A percentile compares a stretch with the other conserved stretches of the same genome.
phyloP scores from a whole-genome alignment of 2,888 invertebrate species.

The Melolontha melolontha region DNA sequence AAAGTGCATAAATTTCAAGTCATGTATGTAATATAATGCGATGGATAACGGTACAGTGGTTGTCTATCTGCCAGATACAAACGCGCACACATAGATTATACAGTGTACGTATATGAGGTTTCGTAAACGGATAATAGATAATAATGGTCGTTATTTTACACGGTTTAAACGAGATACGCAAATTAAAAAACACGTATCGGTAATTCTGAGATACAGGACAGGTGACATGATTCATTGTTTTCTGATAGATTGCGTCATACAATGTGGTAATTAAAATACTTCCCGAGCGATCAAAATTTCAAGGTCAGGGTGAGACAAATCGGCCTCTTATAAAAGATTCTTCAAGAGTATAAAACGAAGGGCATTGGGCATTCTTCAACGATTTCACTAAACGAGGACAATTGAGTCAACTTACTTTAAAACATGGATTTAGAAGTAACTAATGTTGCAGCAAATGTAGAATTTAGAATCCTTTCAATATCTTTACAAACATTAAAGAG shows the following conservation, averaged over 20 bases:
- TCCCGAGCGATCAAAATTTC: conserved; percentile 47
- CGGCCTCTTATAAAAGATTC: conserved; percentile 15
- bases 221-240: conserved; percentile 46
- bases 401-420: too few species aligned
- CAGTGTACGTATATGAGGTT: not conserved
- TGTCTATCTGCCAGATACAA: too few species aligned
- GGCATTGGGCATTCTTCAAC: too few species aligned
- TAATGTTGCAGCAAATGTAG: too few species aligned
- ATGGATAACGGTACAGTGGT: conserved; percentile 18
- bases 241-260: conserved; percentile 53
- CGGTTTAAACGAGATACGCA: conserved; percentile 23
- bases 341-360: too few species aligned
- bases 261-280: conserved; percentile 53
- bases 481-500: too few species aligned
- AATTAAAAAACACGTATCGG: conserved; percentile 21
- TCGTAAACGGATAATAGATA: conserved; percentile 14
- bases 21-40: conserved; percentile 22
- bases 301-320: conserved; percentile 44
- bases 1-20: conserved; percentile 7
- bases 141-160: conserved; percentile 20
- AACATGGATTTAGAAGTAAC: too few species aligned
- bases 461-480: too few species aligned
- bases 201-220: conserved; percentile 11
- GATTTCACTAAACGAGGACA: too few species aligned
- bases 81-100: too few species aligned